Base-by-base conservation (phyloP, 2,797 vertebrate genomes). In the Vireo griseus region DNA sequence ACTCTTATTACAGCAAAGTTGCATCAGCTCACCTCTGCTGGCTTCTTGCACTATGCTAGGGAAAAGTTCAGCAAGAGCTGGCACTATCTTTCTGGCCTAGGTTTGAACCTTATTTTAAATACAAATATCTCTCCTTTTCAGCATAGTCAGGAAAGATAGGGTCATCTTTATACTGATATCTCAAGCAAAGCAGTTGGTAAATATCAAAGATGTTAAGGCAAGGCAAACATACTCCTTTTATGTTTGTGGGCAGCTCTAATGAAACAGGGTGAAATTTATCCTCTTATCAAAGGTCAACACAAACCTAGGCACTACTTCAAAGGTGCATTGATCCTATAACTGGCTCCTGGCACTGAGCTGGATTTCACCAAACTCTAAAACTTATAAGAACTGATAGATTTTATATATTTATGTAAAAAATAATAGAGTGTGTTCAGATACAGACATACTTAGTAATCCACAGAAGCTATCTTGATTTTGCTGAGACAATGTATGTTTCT, bases 231-330 rank as follows among this genome's bases (percentile, higher is more conserved):
- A 69, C 16, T 29, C 79, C 92, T 97, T 97, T 96, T 86, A 96
- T 96, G 94, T 96, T 88, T 93, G 94, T 94, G 89, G 94, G 82
- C 90, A 90, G 29, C 82, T 63, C 74, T 88, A 96, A 92, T 92
- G 90, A 78, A 92, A 96, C 44, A 67, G 58, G 66, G 89, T 92
- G 92, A 96, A 96, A 96, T 96, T 90, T 96, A 94, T 92, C 62
- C 51, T 78, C 69, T 96, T 97, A 96, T 96, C 96, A 94, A 94
- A 95, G 91, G 76, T 95, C 96, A 96, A 90, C 92, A 95, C 62
- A 95, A 93, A 91, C 62, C 66, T 67, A 96, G 90, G 95, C 87
- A 90, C 55, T 91, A 91, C 92, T 96, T 97, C 94, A 96, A 97
- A 97, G 94, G 72, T 90, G 20, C 76, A 92, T 96, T 96, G 96